Conservation (phyloP, 1,140 invertebrate species). For the roundworm (Caenorhabditis elegans) region DNA sequence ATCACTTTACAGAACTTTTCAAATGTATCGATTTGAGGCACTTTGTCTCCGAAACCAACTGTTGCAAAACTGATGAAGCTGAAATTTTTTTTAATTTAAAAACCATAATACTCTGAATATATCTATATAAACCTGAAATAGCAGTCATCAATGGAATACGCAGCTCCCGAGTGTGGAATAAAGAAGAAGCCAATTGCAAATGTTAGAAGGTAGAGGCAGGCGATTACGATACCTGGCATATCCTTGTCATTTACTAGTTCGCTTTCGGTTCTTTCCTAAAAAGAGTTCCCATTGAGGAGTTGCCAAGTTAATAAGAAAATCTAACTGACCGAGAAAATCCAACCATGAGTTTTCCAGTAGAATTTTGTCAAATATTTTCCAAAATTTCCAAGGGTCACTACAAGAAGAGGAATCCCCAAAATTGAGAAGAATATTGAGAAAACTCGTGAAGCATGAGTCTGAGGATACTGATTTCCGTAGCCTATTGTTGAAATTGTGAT, state of each 20-base stretch:
- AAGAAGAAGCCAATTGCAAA: neutral
- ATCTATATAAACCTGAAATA: conserved; percentile 36
- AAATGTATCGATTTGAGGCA: neutral
- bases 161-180: neutral
- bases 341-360: conserved; percentile 9
- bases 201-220: neutral
- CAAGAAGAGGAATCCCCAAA: conserved; percentile 8
- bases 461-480: conserved; percentile 10
- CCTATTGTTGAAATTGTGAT: conserved; percentile 19
- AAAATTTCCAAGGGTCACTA: conserved; percentile 9
- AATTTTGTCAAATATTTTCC: conserved; percentile 23
- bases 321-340: neutral
- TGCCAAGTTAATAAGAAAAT: too few species aligned
- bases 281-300: too few species aligned
- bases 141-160: neutral
- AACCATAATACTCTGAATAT: neutral
- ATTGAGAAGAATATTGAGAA: conserved; percentile 28
- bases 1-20: neutral
- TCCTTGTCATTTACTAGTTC: neutral
- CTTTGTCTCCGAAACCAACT: conserved; percentile 25
- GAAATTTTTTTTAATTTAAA: neutral
- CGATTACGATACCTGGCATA: neutral
- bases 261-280: neutral
- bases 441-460: neutral
- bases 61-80: conserved; percentile 28